Conservation (phyloP, 2,113 vertebrate genomes). For the Syngnathoides biaculeatus region DNA sequence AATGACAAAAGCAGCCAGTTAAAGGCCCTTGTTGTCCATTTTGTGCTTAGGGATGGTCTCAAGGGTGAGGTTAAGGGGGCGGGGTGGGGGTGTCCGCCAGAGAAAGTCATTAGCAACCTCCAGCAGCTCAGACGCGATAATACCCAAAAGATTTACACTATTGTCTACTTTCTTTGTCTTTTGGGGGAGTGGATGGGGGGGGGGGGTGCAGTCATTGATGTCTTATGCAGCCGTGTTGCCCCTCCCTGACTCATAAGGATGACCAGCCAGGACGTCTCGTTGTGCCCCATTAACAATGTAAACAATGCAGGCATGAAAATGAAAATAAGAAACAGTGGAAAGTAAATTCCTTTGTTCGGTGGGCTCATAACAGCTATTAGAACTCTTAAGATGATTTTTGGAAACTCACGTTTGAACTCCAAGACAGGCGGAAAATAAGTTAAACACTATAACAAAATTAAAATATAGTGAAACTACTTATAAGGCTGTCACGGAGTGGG, state of each 20-base stretch:
- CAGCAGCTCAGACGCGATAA: constrained; percentile 45
- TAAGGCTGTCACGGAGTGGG: no score
- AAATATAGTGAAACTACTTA: no score
- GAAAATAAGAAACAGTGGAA: not conserved
- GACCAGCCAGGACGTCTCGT: constrained; percentile 54
- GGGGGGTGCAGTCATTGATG: constrained; percentile 21
- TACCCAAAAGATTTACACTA: constrained; percentile 49
- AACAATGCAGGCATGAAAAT: constrained; percentile 18
- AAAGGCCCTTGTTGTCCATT: constrained; percentile 51
- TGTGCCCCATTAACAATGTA: constrained; percentile 65
- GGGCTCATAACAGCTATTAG: not conserved
- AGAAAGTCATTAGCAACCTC: constrained; percentile 32
- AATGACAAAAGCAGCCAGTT: constrained; percentile 68
- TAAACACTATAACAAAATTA: no score
- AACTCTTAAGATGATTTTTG: not conserved
- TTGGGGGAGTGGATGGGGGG: constrained; percentile 16
- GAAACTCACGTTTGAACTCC: not conserved
- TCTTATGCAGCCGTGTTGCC: constrained; percentile 46
- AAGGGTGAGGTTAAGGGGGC: not conserved
- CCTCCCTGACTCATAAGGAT: constrained; percentile 59
- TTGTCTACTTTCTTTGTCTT: constrained; percentile 45
- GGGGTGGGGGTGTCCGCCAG: constrained; percentile 11
- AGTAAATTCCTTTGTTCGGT: not conserved
- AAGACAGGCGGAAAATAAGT: no score
- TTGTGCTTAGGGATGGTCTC: constrained; percentile 38